Conservation (phyloP, 1,140 invertebrate genomes). For the Drosophila arawakana region DNA sequence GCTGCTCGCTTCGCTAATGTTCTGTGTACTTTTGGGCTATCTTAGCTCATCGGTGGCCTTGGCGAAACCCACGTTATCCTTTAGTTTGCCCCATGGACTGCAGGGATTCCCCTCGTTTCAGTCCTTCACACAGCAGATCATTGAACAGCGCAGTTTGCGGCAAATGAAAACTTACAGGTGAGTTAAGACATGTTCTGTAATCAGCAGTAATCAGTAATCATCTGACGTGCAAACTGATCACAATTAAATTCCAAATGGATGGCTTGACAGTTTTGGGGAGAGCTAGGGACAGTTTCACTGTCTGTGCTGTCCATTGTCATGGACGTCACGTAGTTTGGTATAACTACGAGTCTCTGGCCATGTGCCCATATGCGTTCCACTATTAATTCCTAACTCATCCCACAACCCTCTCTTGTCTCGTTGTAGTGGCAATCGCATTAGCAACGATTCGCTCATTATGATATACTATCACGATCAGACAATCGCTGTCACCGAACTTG, state of each 20-base stretch:
- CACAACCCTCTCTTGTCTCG: constrained; percentile 75
- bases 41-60: constrained; percentile 62
- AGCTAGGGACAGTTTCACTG: constrained; percentile 38
- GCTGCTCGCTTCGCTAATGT: constrained; percentile 64
- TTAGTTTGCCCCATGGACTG: constrained; percentile 75
- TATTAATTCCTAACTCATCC: neutral
- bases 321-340: constrained; percentile 56
- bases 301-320: constrained; percentile 55
- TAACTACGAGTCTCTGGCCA: constrained; percentile 45
- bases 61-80: constrained; percentile 80
- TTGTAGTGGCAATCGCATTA: constrained; percentile 87
- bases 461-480: constrained; percentile 92
- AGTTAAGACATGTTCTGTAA: constrained; percentile 28
- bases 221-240: neutral
- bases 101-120: constrained; percentile 79
- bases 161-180: constrained; percentile 84
- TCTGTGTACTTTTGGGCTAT: constrained; percentile 69
- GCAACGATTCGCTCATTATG: constrained; percentile 88
- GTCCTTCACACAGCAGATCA: constrained; percentile 82
- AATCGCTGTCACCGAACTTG: constrained; percentile 91
- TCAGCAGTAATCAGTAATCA: constrained; percentile 43
- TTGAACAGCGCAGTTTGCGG: constrained; percentile 74
- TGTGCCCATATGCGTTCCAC: constrained; percentile 61
- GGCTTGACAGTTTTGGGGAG: neutral
- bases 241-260: neutral